A percentile compares a stretch with the other conserved stretches of the same genome.
These are phyloP conservation scores for Dioctria rufipes DNA, from an alignment of 2,888 invertebrate species.

Conservation along the genomic window DNA sequence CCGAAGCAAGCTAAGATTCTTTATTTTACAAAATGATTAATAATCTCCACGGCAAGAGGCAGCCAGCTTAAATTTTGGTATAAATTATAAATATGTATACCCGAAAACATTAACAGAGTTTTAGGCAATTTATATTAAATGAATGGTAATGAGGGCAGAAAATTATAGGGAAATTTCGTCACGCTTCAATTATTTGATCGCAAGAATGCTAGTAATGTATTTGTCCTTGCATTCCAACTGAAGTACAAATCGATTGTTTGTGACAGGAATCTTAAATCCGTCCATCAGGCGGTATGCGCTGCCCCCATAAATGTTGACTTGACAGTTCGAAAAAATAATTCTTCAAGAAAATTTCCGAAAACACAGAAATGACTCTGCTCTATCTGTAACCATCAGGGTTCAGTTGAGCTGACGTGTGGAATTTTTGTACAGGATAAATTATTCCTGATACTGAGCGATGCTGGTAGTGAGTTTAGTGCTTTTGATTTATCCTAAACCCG, in stretches of 20 bases:
- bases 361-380: neutral
- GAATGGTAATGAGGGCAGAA: neutral
- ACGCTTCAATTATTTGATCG: constrained; percentile 4
- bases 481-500: neutral
- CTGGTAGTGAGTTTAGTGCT: neutral
- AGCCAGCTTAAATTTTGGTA: too few species aligned
- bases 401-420: neutral
- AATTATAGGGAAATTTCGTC: constrained; percentile 28
- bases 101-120: neutral
- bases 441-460: neutral
- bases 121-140: neutral
- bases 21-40: too few species aligned
- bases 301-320: neutral
- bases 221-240: neutral
- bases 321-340: neutral
- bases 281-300: neutral
- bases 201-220: neutral
- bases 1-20: too few species aligned
- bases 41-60: too few species aligned
- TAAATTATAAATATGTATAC: too few species aligned
- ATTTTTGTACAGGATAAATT: neutral
- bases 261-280: constrained; percentile 18
- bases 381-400: neutral
- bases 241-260: constrained; percentile 9
- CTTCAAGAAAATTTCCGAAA: neutral